Evolutionary conservation across 2,888 invertebrate genomes (phyloP), one percentile per base, ranked within the genome.

Genomic region (Sisyra terminalis): DNA sequence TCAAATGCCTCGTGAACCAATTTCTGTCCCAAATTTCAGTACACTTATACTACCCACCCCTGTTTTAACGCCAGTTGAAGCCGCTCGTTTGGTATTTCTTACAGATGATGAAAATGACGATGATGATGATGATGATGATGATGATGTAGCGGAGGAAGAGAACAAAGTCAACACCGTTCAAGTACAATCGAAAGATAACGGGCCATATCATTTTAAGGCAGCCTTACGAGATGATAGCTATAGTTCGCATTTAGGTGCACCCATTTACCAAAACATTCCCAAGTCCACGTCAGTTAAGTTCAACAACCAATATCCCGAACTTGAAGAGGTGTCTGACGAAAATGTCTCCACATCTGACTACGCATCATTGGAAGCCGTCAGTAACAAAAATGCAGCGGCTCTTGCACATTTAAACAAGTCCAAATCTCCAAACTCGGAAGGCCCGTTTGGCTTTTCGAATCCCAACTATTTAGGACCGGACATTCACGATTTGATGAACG

Each of bases 381-480:
- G 73, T 55, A 64, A 63, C 14, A 65, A 64, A 47, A 64, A 59
- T 48, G 58, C 61, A 16, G 61, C 61, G 48, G 60, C 59, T 3
- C 37, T 37, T 30, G 18, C 16, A 15, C 11, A 18, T 7, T 24
- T 24, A 5, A 15, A 10, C 16, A 42, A 43, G 15, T 29, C 6
- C 24, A 34, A 15, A 55, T 44, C 53, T 37, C 50, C 57, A 51
- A 52, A 53, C 44, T 54, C 58, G 15, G 67, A 65, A 38, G 67
- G 70, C 1, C 69, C 70, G 6, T 72, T 74, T 44, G 78, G 81
- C 2, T 82, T 82, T 58, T 78, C 78, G 54, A 82, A 82, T 58
- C 82, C 82, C 3, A 81, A 83, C 57, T 82, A 83, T 54, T 59
- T 80, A 49, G 79, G 79, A 0, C 70, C 78, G 5, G 78, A 78